phyloP scores from a whole-genome alignment of 2,113 vertebrate species.

The Forbesichthys agassizii region DNA sequence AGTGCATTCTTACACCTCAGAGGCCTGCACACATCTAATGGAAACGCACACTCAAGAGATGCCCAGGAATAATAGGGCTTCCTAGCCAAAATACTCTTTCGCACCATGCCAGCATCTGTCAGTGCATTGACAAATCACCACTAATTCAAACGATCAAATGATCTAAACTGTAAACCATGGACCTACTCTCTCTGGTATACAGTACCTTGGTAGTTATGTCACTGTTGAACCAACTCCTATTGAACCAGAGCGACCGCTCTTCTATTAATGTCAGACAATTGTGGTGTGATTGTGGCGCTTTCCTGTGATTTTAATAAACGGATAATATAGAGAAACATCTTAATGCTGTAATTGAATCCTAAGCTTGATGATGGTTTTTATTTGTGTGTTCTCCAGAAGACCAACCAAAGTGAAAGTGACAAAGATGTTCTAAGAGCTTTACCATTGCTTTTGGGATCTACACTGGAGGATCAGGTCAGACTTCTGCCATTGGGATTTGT shows the following conservation, averaged over 20 bases:
- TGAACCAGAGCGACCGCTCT: constrained; percentile 26
- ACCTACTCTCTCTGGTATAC: constrained; percentile 50
- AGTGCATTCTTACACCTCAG: constrained; percentile 77
- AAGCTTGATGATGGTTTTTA: neutral
- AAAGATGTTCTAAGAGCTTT: too few relatives aligned
- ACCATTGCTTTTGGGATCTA: too few relatives aligned
- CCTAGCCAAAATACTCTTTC: constrained; percentile 67
- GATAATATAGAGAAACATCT: constrained; percentile 39
- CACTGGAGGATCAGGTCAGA: too few relatives aligned
- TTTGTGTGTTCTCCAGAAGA: too few relatives aligned
- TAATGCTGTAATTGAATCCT: constrained; percentile 39
- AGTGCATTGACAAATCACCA: constrained; percentile 70
- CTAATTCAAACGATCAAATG: constrained; percentile 61
- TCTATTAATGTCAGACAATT: constrained; percentile 69
- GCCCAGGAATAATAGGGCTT: constrained; percentile 69
- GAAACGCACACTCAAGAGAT: constrained; percentile 73
- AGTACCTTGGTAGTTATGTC: constrained; percentile 66
- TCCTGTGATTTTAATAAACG: constrained; percentile 28
- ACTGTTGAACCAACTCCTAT: constrained; percentile 14
- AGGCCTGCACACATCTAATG: constrained; percentile 79
- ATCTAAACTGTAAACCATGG: constrained; percentile 63
- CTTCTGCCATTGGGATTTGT: too few relatives aligned
- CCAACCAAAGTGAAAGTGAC: too few relatives aligned
- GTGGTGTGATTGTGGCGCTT: constrained; percentile 54
- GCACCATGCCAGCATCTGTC: constrained; percentile 61